A percentile compares a stretch with the other conserved stretches of the same genome.
Conservation (phyloP, 2,888 invertebrate species). For the Epistrophe eligans region DNA sequence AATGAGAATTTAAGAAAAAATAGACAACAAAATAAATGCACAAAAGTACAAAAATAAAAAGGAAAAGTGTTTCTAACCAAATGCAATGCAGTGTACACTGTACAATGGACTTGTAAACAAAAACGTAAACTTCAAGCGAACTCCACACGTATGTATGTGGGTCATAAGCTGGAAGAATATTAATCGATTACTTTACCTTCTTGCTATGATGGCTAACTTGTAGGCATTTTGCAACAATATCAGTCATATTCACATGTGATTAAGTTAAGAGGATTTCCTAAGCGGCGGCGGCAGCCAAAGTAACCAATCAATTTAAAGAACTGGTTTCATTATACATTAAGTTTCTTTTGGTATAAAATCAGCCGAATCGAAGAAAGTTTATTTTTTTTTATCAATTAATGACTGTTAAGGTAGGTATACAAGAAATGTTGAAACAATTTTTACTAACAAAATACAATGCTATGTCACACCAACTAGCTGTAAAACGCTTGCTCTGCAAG, state of each 20-base stretch:
- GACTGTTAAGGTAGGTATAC: too few relatives aligned
- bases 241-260: background rate
- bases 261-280: background rate
- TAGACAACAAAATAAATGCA: too few relatives aligned
- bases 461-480: background rate
- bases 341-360: background rate
- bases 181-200: constrained; percentile 10
- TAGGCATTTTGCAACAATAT: constrained; percentile 6
- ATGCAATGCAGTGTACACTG: background rate
- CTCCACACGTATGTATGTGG: background rate
- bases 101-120: background rate
- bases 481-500: background rate
- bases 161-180: constrained; percentile 25
- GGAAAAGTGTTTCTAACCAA: background rate
- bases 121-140: constrained; percentile 1
- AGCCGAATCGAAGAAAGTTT: background rate
- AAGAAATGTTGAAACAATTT: background rate
- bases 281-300: background rate
- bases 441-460: background rate
- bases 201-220: background rate
- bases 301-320: background rate
- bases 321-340: background rate
- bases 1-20: too few relatives aligned
- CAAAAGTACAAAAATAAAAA: background rate
- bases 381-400: background rate